Evolutionary conservation across 2,888 invertebrate genomes (phyloP).

Genomic region (Teleiodes luculella): DNA sequence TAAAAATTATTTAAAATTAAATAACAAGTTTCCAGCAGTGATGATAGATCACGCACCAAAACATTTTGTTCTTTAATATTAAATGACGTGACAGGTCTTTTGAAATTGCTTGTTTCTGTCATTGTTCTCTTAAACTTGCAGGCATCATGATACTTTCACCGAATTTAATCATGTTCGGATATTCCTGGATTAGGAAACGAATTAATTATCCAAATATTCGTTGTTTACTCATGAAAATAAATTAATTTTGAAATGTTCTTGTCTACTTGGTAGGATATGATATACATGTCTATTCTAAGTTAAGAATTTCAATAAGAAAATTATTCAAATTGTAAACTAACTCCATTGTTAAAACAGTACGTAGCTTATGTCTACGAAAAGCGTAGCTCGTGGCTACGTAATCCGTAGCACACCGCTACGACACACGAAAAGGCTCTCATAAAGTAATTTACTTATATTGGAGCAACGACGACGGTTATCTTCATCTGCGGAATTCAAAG

Average conservation of each 20-base stretch:
- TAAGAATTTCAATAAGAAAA: no score
- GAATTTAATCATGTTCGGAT: background rate
- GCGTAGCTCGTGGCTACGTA: background rate
- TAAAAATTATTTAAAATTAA: no score
- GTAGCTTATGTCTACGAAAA: background rate
- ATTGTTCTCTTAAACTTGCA: background rate
- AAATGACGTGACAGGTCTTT: conserved; percentile 16
- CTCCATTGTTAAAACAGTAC: no score
- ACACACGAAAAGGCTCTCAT: background rate
- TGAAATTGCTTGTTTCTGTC: conserved; percentile 27
- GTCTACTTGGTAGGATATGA: no score
- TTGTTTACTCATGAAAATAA: no score
- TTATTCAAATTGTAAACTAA: no score
- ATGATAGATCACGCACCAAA: conserved; percentile 69
- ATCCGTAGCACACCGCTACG: background rate
- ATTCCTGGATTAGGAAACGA: background rate
- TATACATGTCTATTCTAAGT: no score
- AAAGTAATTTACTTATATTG: conserved; percentile 2
- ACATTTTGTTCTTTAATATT: conserved; percentile 31
- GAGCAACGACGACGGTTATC: background rate
- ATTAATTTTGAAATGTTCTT: no score
- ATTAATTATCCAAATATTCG: background rate
- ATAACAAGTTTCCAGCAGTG: no score
- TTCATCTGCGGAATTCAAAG: conserved; percentile 4
- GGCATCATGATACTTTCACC: background rate